These are phyloP conservation scores for Thamnaconus septentrionalis DNA, from an alignment of 2,113 vertebrate species.

Conservation along the genomic window DNA sequence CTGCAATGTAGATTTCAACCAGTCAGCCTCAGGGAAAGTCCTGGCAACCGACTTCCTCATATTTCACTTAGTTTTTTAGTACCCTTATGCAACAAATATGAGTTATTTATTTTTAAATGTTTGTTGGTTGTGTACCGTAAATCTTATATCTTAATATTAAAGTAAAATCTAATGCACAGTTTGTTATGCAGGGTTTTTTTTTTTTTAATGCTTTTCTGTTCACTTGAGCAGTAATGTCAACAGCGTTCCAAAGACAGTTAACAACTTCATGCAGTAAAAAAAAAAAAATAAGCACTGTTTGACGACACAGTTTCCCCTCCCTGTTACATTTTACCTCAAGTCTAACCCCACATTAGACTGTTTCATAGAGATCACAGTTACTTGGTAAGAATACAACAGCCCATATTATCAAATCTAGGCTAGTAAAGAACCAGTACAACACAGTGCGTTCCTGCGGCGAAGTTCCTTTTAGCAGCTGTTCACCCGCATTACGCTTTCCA, in stretches of 20 bases:
- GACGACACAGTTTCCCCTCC: not conserved
- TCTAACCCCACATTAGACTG: not conserved
- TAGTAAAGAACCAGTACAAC: not conserved
- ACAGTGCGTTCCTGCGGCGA: not conserved
- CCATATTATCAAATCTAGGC: not conserved
- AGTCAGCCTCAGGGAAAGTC: not conserved
- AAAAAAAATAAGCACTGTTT: not conserved
- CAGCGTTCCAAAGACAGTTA: not conserved
- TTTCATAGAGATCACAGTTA: not conserved
- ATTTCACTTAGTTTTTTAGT: conserved; percentile 24
- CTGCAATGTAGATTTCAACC: not conserved
- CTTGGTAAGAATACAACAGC: not conserved
- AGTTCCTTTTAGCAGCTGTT: conserved; percentile 7
- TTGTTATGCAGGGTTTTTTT: not conserved
- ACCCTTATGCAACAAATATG: not conserved
- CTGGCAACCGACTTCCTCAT: conserved; percentile 31
- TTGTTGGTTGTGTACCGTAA: not conserved
- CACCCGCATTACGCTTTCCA: conserved; percentile 7
- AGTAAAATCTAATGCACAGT: too few relatives aligned
- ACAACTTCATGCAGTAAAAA: conserved; percentile 3
- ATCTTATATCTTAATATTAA: too few relatives aligned
- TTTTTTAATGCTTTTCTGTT: conserved; percentile 20
- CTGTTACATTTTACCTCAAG: not conserved
- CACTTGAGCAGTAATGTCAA: conserved; percentile 2
- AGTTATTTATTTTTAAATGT: not conserved